Base-by-base conservation (phyloP, 2,113 vertebrate genomes). In the Hemibagrus wyckioides region DNA sequence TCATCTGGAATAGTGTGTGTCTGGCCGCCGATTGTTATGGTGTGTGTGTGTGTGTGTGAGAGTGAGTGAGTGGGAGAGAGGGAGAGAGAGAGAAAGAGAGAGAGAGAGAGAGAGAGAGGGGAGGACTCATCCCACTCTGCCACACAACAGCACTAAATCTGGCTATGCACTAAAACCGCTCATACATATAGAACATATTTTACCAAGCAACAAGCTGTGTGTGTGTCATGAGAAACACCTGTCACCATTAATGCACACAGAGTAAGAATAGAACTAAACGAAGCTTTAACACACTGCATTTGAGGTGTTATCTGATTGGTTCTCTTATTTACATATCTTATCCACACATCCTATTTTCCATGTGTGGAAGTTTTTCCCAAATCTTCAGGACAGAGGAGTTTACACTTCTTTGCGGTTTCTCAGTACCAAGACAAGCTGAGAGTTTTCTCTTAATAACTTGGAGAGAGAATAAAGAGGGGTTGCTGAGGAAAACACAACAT, bases 11-110 rank as follows among this genome's bases (percentile, higher is more conserved):
- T 28, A 28, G 69, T 73, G 36, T 41, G 33, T 23, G 21, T 75
- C 71, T 28, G 44, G 23, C 28, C 4, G 71, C 28, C 4, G 71
- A 75, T 75, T 75, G 48, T 54, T 54, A 71, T 21, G 41, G 69
- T 71, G 39, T 50, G 28, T 39, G 80, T 57, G 54, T 81, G 80
- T 82, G 77, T 54, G 77, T 65, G 59, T 39, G 83, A 19, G 67
- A 44, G 67, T 36, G 65, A 23, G 76, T 52, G 80, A 30, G 44
- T 33, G 44, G 10, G 56, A 4, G 39, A 13, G 77, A 11, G 54
- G 11, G 79, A 3, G 77, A 15, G 50, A 4, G 15, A 11, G 11
- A 39, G 82, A 44, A 6, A 44, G 41, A 44, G 41, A 44, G 41
- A 44, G 41, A 44, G 41, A 44, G 41, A 44, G 41, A 48, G 6